Base-by-base conservation (phyloP, 2,888 invertebrate genomes). In the Osmoderma eremita region DNA sequence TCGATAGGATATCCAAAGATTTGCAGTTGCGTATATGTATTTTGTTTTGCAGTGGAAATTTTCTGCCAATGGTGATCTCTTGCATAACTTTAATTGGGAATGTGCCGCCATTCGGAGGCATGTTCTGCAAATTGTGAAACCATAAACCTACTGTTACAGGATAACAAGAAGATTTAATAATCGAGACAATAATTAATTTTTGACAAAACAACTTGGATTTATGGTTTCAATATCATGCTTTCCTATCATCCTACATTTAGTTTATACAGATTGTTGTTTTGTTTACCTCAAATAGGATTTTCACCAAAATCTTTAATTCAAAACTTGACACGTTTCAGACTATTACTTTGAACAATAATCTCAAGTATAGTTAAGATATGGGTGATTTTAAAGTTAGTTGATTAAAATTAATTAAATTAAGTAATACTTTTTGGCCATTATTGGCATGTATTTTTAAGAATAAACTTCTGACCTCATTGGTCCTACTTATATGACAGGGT, bases 201-300 rank as follows among this genome's bases (percentile, higher is more conserved):
- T 30, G 8, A 30, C 30, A 30, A 20, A 39, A 18, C 18, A 20
- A 54, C 30, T 38, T 50, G 10, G 36, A 51, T 61, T 67, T 62
- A 51, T 51, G 67, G 53, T 62, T 63, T 53, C 62, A 58, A 15
- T 20, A 20, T 65, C 61, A 51, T 50, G 42, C 24, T 65, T 24
- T 68, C 53, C 68, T 36, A 36, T 48, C 58, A 64, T 53, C 61
- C 68, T 61, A 65, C n/a, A 61, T 49, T 58, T 64, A 65, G 41
- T 63, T 49, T 58, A 51, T 41, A 54, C 17, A 51, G 22, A 39
- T 39, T 58, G 3, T 49, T 20, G 30, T 51, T 54, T 65, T 71
- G 65, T 68, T 65, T 63, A 66, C 68, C 65, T 70, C 70, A 72
- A 72, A 70, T 65, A 65, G 73, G 73, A 71, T 70, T 70, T 71